Conservation (phyloP, 2,113 vertebrate species). For the Corydoras maculifer region DNA sequence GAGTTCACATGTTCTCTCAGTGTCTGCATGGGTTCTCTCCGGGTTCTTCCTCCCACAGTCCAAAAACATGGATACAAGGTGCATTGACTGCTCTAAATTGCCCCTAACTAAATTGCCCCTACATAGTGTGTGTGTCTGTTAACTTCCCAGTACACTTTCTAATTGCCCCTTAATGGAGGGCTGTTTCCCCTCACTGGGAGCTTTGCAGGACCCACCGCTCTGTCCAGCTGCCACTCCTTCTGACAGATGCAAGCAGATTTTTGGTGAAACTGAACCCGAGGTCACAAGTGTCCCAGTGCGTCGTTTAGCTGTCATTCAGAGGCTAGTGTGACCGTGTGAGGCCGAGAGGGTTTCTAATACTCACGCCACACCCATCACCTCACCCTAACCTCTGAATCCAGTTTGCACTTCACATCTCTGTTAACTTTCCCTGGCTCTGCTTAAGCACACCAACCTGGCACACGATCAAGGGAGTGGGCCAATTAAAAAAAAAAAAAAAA, state of each 20-base stretch:
- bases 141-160: conserved; percentile 53
- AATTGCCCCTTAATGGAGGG: conserved; percentile 44
- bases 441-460: too few relatives aligned
- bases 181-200: conserved; percentile 71
- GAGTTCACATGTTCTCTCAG: too few relatives aligned
- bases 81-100: conserved; percentile 32
- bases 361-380: conserved; percentile 15
- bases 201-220: conserved; percentile 61
- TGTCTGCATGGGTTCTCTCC: too few relatives aligned
- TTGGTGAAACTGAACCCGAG: conserved; percentile 58
- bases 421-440: conserved; percentile 1
- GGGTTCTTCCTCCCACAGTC: too few relatives aligned
- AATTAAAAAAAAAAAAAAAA: conserved; percentile 55
- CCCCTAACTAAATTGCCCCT: conserved; percentile 22
- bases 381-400: conserved; percentile 17
- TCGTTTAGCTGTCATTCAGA: conserved; percentile 60
- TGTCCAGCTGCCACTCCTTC: conserved; percentile 42
- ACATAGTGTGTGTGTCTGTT: conserved; percentile 42
- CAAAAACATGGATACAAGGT: conserved; percentile 15
- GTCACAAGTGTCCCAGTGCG: conserved; percentile 54
- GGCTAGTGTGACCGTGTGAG: conserved; percentile 58
- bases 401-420: conserved; percentile 4
- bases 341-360: conserved; percentile 21
- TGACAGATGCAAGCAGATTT: conserved; percentile 73
- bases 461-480: too few relatives aligned